Conservation (phyloP, 2,113 vertebrate species). For the Dascyllus trimaculatus region DNA sequence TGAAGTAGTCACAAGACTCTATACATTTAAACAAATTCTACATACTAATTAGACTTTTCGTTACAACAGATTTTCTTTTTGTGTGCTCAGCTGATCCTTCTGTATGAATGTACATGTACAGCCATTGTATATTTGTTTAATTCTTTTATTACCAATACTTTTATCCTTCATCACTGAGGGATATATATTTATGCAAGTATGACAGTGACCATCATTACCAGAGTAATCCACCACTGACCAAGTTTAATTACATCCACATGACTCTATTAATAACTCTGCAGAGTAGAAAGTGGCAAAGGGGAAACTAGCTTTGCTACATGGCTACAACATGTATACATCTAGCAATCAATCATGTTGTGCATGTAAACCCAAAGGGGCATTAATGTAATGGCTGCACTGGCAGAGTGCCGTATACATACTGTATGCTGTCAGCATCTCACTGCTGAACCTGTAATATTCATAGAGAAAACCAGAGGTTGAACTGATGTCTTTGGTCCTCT, state of each 20-base stretch:
- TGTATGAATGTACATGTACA: conserved; percentile 3
- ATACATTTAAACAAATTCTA: too few species aligned
- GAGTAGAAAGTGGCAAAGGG: neutral
- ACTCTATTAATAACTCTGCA: conserved; percentile 43
- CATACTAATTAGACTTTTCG: too few species aligned
- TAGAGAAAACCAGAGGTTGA: conserved; percentile 19
- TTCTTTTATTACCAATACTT: conserved; percentile 22
- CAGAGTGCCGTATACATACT: conserved; percentile 1
- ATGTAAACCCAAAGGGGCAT: conserved; percentile 40
- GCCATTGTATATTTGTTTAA: neutral
- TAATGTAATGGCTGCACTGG: conserved; percentile 44
- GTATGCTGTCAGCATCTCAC: conserved; percentile 20
- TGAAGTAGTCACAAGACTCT: neutral
- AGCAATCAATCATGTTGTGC: conserved; percentile 52
- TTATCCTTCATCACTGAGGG: neutral
- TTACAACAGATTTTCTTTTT: neutral
- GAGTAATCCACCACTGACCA: conserved; percentile 44
- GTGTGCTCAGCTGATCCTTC: neutral
- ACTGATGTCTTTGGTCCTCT: conserved; percentile 37
- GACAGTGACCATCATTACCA: conserved; percentile 26
- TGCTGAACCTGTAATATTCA: conserved; percentile 30
- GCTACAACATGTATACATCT: conserved; percentile 31
- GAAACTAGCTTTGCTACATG: conserved; percentile 26
- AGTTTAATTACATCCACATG: conserved; percentile 49
- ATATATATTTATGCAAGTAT: conserved; percentile 33